A percentile compares a stretch with the other conserved stretches of the same genome.
These are phyloP conservation scores for Malacoraja senta DNA, from an alignment of 2,797 vertebrate genomes.

Conservation along the genomic window DNA sequence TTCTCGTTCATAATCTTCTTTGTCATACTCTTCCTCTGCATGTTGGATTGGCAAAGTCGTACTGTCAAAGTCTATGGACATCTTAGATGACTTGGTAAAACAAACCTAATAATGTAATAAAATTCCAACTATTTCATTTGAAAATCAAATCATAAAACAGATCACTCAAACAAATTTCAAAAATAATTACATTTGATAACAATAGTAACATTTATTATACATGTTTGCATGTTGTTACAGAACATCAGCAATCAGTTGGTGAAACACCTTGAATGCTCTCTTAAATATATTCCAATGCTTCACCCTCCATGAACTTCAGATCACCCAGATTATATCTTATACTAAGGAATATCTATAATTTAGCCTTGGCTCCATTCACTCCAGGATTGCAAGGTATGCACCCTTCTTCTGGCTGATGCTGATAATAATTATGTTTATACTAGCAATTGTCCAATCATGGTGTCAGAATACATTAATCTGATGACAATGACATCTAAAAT, in stretches of 20 bases:
- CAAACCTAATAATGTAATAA: neutral
- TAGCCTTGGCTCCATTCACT: too few species aligned
- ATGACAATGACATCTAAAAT: neutral
- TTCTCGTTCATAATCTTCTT: slow-evolving; percentile 84
- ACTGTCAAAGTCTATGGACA: slow-evolving; percentile 92
- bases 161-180: neutral
- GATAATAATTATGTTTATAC: neutral
- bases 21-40: slow-evolving; percentile 79
- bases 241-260: neutral
- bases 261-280: neutral
- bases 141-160: neutral
- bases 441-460: neutral
- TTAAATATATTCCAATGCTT: neutral
- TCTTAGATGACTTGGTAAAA: slow-evolving; percentile 48
- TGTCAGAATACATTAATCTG: neutral
- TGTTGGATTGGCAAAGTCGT: slow-evolving; percentile 80
- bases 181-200: neutral
- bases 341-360: too few species aligned
- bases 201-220: neutral
- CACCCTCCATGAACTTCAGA: neutral
- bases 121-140: neutral
- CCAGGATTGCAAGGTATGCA: too few species aligned
- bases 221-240: neutral
- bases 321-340: neutral
- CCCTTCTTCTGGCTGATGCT: too few species aligned